These are phyloP conservation scores for Chrysocyon brachyurus DNA, from an alignment of 2,797 vertebrate species.

Conservation along the genomic window DNA sequence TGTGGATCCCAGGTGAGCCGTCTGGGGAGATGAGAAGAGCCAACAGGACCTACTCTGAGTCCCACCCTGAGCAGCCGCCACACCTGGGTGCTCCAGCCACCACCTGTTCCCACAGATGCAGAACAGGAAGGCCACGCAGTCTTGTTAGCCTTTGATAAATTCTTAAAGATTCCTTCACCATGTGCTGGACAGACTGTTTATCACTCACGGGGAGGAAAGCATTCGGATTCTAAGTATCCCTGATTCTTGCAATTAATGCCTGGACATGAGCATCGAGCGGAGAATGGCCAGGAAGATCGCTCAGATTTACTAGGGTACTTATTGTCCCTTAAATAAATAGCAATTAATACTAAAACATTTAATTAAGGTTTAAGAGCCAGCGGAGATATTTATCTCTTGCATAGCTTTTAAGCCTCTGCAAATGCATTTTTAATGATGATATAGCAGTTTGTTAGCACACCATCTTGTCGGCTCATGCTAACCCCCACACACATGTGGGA, in stretches of 20 bases:
- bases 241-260: neutral
- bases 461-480: neutral
- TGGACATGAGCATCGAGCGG: neutral
- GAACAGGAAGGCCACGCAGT: neutral
- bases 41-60: rapidly evolving
- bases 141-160: neutral
- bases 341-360: slow-evolving; percentile 77
- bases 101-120: neutral
- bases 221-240: neutral
- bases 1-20: rapidly evolving
- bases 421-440: slow-evolving; percentile 46
- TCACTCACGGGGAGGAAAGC: neutral
- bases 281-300: neutral
- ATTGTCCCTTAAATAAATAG: slow-evolving; percentile 74
- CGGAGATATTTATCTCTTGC: slow-evolving; percentile 8
- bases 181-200: neutral
- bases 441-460: neutral
- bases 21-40: neutral
- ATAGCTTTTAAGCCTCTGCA: neutral
- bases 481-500: rapidly evolving
- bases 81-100: neutral
- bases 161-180: rapidly evolving
- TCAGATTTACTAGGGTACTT: neutral
- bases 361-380: slow-evolving; percentile 74
- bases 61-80: rapidly evolving